phyloP scores from a whole-genome alignment of 37 sponge, comb jelly and placozoan species.

The Theonella swinhoei region DNA sequence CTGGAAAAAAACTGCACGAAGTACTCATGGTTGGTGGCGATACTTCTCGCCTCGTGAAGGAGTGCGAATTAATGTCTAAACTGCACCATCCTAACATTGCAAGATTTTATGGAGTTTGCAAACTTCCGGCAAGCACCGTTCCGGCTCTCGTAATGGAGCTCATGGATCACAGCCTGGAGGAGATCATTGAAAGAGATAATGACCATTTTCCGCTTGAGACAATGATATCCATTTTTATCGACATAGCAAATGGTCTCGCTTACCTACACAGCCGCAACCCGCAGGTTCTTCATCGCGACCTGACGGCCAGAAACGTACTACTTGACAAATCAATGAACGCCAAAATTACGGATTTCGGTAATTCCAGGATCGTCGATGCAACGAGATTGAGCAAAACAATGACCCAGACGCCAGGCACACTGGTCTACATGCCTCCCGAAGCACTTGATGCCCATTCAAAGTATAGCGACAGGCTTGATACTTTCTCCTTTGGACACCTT shows the following conservation, averaged over 20 bases:
- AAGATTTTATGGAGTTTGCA: background rate
- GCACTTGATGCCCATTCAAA: background rate
- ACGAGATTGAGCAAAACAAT: background rate
- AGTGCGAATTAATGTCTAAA: background rate
- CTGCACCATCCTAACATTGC: slow-evolving; percentile 5
- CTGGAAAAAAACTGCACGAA: background rate
- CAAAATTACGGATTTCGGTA: slow-evolving; percentile 56
- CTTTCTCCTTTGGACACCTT: slow-evolving; percentile 33
- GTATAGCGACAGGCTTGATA: slow-evolving; percentile 12
- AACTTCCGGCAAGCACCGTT: background rate
- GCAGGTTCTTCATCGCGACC: slow-evolving; percentile 39
- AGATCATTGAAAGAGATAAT: background rate
- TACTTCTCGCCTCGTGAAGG: background rate
- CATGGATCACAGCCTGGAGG: background rate
- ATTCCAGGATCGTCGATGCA: slow-evolving; percentile 10
- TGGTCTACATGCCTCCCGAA: slow-evolving; percentile 32
- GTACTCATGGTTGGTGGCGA: background rate
- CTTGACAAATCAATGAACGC: slow-evolving; percentile 16
- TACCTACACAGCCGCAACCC: slow-evolving; percentile 41
- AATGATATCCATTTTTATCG: slow-evolving; percentile 17
- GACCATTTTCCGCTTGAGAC: slow-evolving; percentile 1
- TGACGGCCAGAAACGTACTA: slow-evolving; percentile 43
- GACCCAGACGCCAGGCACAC: slow-evolving; percentile 7
- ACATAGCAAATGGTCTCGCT: slow-evolving; percentile 32
- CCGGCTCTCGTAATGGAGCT: background rate